Base-by-base conservation (phyloP, 2,113 vertebrate genomes). In the Calidris pygmaea region DNA sequence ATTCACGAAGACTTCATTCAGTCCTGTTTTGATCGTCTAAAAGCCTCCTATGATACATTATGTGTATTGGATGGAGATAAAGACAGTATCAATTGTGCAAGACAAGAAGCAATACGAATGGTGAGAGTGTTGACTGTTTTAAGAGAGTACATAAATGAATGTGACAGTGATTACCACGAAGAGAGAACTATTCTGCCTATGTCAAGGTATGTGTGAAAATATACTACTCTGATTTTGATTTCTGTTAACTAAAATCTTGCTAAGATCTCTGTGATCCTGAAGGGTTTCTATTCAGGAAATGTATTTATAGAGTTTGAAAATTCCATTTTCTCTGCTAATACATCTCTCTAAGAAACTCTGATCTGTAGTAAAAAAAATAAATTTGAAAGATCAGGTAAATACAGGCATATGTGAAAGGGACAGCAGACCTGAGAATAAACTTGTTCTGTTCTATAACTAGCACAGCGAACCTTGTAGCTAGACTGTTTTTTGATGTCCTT, bases 1-100 rank as follows among this genome's bases (percentile, higher is more conserved):
- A 99, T 99, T 97, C 99, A 99, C 78, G 99, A 99, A 97, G 99
- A 99, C 96, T 99, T 99, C 95, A 99, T 99, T 97, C 99, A 99
- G 96, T 99, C 99, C 60, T 99, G 99, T 97, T 99, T 99, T 73
- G 99, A 99, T 98, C 99, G 99, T 90, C 98, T 99, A 65, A 99
- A 99, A 97, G 99, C 99, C 10, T 99, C 99, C 48, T 99, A 99
- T 82, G 99, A 99, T 97, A 99, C 99, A 0, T 96, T 99, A 48
- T 99, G 99, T 97, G 99, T 99, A 87, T 97, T 99, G 98, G 99
- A 99, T 95, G 99, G 99, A 94, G 99, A 99, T 96, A 99, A 99
- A 98, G 99, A 99, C 98, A 99, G 99, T 98, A 99, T 99, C 98
- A 99, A 99, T 97, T 99, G 99, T 95, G 99, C 99, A 78, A 98